These are phyloP conservation scores for Tribolium madens DNA, from an alignment of 1,140 invertebrate species.

Conservation along the genomic window DNA sequence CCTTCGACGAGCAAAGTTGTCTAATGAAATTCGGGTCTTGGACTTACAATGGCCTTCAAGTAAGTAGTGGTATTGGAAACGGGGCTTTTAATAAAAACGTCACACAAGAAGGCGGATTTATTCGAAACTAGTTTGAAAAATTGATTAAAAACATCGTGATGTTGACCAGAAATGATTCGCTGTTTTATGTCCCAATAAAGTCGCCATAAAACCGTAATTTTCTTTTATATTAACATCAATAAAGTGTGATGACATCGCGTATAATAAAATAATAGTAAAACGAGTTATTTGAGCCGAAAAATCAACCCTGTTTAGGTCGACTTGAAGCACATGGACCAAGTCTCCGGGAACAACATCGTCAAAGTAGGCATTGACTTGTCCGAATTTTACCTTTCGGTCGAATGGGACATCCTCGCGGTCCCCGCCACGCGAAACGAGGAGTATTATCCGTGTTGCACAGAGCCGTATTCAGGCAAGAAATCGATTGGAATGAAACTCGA, in stretches of 20 bases:
- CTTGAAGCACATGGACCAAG: conserved; percentile 85
- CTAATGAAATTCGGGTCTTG: conserved; percentile 97
- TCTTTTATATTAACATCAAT: conserved; percentile 6
- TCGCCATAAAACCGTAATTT: neutral
- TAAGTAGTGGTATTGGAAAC: conserved; percentile 64
- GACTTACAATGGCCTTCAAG: conserved; percentile 93
- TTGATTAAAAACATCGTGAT: neutral
- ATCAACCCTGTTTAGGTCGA: conserved; percentile 77
- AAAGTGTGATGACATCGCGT: neutral
- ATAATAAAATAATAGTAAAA: conserved; percentile 2
- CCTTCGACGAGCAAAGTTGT: conserved; percentile 94
- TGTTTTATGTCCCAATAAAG: neutral
- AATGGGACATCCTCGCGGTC: conserved; percentile 96
- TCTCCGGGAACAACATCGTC: conserved; percentile 80
- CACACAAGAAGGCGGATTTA: neutral
- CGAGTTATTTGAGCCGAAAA: neutral
- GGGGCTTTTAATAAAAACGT: neutral
- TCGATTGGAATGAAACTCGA: neutral
- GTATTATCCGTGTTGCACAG: conserved; percentile 88
- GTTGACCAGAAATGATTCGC: neutral
- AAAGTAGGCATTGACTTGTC: conserved; percentile 89
- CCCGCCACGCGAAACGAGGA: conserved; percentile 90
- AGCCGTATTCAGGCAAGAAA: conserved; percentile 82
- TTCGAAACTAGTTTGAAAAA: neutral
- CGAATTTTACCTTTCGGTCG: conserved; percentile 93